Evolutionary conservation across 2,888 invertebrate genomes (phyloP).

Genomic region (Brassicogethes aeneus): DNA sequence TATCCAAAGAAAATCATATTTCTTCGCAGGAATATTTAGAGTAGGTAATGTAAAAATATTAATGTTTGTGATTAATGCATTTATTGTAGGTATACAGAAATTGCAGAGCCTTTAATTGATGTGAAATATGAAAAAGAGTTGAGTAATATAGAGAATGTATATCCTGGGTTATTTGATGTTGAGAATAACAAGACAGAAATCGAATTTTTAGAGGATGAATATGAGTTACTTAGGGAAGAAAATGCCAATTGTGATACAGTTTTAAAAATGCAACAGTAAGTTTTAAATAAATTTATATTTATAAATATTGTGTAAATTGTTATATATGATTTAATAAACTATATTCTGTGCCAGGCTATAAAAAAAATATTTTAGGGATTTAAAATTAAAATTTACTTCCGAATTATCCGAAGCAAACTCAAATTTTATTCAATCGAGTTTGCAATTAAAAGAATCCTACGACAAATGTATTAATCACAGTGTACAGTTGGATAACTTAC

Average conservation of each 20-base stretch:
- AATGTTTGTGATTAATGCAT: constrained; percentile 4
- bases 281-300: too few species aligned
- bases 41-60: constrained; percentile 14
- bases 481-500: constrained; percentile 21
- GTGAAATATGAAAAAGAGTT: constrained; percentile 18
- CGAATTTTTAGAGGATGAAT: constrained; percentile 23
- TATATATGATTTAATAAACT: too few species aligned
- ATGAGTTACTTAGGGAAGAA: constrained; percentile 19
- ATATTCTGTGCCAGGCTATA: too few species aligned
- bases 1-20: constrained; percentile 26
- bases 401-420: constrained; percentile 15
- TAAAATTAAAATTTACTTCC: too few species aligned
- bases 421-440: constrained; percentile 18
- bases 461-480: constrained; percentile 20
- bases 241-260: too few species aligned
- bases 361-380: too few species aligned
- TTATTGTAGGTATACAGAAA: constrained; percentile 16
- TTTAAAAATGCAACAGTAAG: too few species aligned
- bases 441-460: constrained; percentile 18
- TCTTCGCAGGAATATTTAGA: constrained; percentile 19
- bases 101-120: constrained; percentile 11
- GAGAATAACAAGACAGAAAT: constrained; percentile 24
- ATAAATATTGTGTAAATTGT: too few species aligned
- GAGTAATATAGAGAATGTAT: constrained; percentile 16
- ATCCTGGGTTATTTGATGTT: constrained; percentile 25